Percentiles rank a stretch among this genome's conserved stretches.
These are phyloP conservation scores for Trachelus troglodyta DNA, from an alignment of 2,888 invertebrate species.

Conservation along the genomic window DNA sequence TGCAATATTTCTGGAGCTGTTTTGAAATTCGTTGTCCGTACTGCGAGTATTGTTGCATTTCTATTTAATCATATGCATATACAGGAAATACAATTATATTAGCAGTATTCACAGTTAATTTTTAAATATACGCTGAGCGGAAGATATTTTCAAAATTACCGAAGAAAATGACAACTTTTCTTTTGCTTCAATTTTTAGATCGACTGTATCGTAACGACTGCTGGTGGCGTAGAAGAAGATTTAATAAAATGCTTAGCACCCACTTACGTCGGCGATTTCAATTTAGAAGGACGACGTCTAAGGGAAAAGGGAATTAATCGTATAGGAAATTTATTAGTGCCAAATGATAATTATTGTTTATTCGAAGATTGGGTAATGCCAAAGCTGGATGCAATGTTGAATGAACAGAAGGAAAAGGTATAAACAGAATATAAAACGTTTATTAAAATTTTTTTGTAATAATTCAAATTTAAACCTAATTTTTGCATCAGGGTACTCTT, in stretches of 20 bases:
- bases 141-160: no score
- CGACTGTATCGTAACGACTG: slow-evolving; percentile 97
- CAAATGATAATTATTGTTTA: slow-evolving; percentile 97
- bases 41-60: background rate
- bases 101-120: no score
- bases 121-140: no score
- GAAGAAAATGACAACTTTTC: background rate
- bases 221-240: slow-evolving; percentile 99
- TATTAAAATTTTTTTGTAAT: background rate
- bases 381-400: slow-evolving; percentile 87
- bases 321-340: slow-evolving; percentile 94
- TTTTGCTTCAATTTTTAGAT: slow-evolving; percentile 68
- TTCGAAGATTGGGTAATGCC: slow-evolving; percentile 99
- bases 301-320: slow-evolving; percentile 90
- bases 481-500: slow-evolving; percentile 67
- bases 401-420: slow-evolving; percentile 82
- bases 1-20: no score
- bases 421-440: slow-evolving; percentile 7
- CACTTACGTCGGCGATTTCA: slow-evolving; percentile 93
- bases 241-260: slow-evolving; percentile 98
- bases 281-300: slow-evolving; percentile 81
- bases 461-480: background rate
- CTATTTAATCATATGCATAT: background rate
- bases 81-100: no score
- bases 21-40: no score